Base-by-base conservation (phyloP, 2,888 invertebrate species). In the Cryptus viduatorius region DNA sequence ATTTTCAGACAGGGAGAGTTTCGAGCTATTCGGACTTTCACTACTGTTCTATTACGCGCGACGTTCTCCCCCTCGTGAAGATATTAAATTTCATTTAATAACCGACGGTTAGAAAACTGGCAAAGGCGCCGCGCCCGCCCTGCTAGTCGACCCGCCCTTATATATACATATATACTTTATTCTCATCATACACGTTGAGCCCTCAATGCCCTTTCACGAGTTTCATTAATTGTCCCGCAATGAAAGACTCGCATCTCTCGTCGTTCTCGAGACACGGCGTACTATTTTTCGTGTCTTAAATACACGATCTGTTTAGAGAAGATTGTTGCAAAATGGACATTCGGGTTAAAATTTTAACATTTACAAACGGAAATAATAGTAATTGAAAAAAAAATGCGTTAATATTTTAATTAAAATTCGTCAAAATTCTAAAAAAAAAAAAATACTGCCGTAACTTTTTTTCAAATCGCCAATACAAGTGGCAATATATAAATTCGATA, bases 81-180 rank as follows among this genome's bases (percentile, higher is more conserved):
- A 87, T 89, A 89, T 89, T 89, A 89, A 89, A 89, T 89, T 88
- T 87, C 87, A 85, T 89, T 87, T 89, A 88, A 89, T 89, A 87
- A 87, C 86, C 82, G 79, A 83, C n/a, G 29, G 14, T 29, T 61
- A 61, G 73, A 46, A 73, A 72, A 73, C 76, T 64, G 56, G 76
- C 69, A 61, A 86, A 82, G 53, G 79, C 53, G 75, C 86, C 84
- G 76, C 86, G 29, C 86, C 80, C 79, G 82, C 83, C 14, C 50
- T 31, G 59, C 24, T 29, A 0, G 42, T 73, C 37, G 72, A 24
- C 16, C 64, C 10, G 69, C 61, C 86, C 53, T 46, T 77, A 24
- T 24, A 24, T 67, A 29, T 24, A 24, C 61, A 29, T 44, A 67
- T n/a, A 61, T 24, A 56, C 19, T 59, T 24, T 59, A 73, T 73